Evolutionary conservation across 2,113 vertebrate species (phyloP), one percentile per base, ranked within the genome.

Genomic region (Otolemur garnettii): DNA sequence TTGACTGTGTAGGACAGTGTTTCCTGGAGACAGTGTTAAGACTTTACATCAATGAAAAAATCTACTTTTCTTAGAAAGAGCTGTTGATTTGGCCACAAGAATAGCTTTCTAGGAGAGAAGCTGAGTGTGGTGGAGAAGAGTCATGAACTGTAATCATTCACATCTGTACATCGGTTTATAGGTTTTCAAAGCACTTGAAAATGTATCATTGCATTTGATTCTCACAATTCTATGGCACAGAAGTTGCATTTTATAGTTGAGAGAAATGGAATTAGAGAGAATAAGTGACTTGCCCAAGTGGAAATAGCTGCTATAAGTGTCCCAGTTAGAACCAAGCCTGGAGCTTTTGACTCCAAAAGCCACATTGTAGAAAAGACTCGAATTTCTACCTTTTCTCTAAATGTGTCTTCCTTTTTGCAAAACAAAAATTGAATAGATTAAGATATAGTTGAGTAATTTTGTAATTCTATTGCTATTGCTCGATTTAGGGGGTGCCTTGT

Each of bases 31-130:
- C 57, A 55, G 53, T 72, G 28, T 62, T 12, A 87, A 78, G 72
- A 78, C 2, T 5, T 71, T 60, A 60, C 12, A 6, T 81, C 35
- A 81, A 87, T 57, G 74, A 80, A 24, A 35, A 66, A 35, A 62
- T 22, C 26, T 87, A 74, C 33, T 79, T 64, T 93, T 59, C 66
- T 86, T 74, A 42, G 64, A 86, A 93, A 90, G 28, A 79, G 42
- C 35, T 87, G 4, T 81, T 53, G 57, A 83, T 75, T 62, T 93
- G 66, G 42, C 66, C 42, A 30, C 45, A 35, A 72, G 45, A 74
- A 90, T 59, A 71, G 42, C 50, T 94, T 87, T 87, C 77, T 77
- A 62, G 38, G 83, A 87, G 21, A 94, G 7, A 86, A 90, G 75
- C 4, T 96, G 33, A 79, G 57, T 42, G 55, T 45, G 28, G 55